Evolutionary conservation across 1,140 invertebrate species (phyloP), one percentile per base, ranked within the genome.

Genomic region (Leptinotarsa texana): DNA sequence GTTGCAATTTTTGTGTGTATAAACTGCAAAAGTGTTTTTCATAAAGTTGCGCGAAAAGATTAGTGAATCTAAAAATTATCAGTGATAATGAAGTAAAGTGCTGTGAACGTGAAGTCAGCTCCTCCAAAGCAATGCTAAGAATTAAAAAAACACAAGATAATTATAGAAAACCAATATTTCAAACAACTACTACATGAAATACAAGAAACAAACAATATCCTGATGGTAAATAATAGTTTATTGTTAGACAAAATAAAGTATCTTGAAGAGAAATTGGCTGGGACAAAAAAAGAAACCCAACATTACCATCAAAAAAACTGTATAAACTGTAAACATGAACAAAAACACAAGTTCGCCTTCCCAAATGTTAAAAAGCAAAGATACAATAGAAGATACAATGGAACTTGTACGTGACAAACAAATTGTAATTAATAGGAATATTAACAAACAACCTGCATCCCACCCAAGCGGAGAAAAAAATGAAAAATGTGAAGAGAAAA

Each of bases 1-100:
- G 63, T 65, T 65, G 63, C 63, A 65, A 21, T 65, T 15, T n/a
- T n/a, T 65, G 8, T 65, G 63, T 21, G 63, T 18, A 65, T 21
- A 65, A 24, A 65, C 63, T 65, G 63, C 8, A 65, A 18, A 65
- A 24, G 8, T 65, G 21, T 65, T 65, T 65, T 65, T 65, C 63
- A 65, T 65, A 65, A 21, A 65, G 63, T 21, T 65, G 63, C 24
- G 15, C 21, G 21, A 65, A 65, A 65, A 65, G 63, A 18, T n/a
- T 65, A 65, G 13, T 18, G 8, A 15, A 65, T 65, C 18, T 65
- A 18, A 65, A 65, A 21, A 65, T 65, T 13, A 65, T 65, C 15
- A 65, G 21, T 65, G 63, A 65, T 65, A 13, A 0, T 65, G 63
- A 65, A 65, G 63, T 65, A 1, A 18, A 65, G 24, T 65, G 63